Base-by-base conservation (phyloP, 2,888 invertebrate species). In the Lamproptera curius region DNA sequence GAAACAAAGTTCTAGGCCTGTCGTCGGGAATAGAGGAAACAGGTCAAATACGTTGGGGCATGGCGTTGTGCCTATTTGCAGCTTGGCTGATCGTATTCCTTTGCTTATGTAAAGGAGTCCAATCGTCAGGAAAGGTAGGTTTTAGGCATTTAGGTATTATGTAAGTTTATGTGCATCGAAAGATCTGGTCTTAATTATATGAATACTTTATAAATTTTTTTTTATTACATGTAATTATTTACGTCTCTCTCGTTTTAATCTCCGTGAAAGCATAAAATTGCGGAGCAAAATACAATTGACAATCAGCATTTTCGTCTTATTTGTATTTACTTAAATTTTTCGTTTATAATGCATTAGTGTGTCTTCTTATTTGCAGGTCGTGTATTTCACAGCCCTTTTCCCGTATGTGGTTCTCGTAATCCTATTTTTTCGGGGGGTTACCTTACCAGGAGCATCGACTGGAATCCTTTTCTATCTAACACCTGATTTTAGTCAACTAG, bases 51-150 rank as follows among this genome's bases (percentile, higher is more conserved):
- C 89, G 90, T 52, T 89, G 90, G 79, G 90, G 92, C 47, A 89
- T 96, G 81, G 94, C 94, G 2, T 76, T 91, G 2, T 94, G 94
- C 69, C 88, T 96, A 9, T 83, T 95, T 1, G 83, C 92, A 44
- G 94, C 95, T 46, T 96, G 95, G 95, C 68, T 91, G 44, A 93
- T 94, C 55, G 93, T 94, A 15, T 94, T 94, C 65, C 85, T 94
- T 36, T 94, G 94, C 62, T 88, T 94, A 34, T 93, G 93, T 76
- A 94, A 94, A 78, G 94, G 94, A 20, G 93, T 94, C 9, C 93
- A 94, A 73, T 93, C 93, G 51, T 93, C 94, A 14, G 94, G 94
- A 60, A 94, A 94, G 87, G 90, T 85, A 57, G n/a, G n/a, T n/a
- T n/a, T n/a, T n/a, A n/a, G n/a, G n/a, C n/a, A n/a, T n/a, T n/a